Evolutionary conservation across 2,888 invertebrate genomes (phyloP), one percentile per base, ranked within the genome.

Genomic region (Colostygia pectinataria): DNA sequence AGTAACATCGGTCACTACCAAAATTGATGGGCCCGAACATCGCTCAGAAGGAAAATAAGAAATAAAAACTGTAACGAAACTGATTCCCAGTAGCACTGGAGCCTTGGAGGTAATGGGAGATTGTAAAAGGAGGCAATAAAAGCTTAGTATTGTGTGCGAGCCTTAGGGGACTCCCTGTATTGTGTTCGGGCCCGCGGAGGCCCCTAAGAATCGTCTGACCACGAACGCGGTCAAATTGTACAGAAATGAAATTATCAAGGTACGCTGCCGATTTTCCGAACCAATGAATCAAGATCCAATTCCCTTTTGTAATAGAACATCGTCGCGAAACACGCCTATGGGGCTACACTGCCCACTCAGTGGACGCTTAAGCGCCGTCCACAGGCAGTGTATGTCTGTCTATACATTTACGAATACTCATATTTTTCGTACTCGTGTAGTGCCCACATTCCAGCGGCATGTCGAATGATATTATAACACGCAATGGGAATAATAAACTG

Each of bases 201-300:
- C 76, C 81, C 80, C 81, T 79, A 84, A 83, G 86, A 85, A 83
- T 83, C 85, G 87, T 70, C 88, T 83, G 88, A 87, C 88, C 88
- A 85, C 86, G 83, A 82, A 76, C 83, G 83, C 89, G 90, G 87
- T 89, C 90, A 90, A 90, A 90, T 90, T 90, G 90, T 90, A 89
- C 89, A 90, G 90, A 90, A 90, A 90, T 90, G 90, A 89, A 90
- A 90, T 90, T 90, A 90, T 90, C 90, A 90, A 90, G 90, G 90
- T 89, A 89, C 90, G 88, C 80, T 89, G 86, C 87, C 90, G 90
- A 90, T 90, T 90, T 90, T 90, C 90, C 88, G 90, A 86, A 81
- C 90, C 90, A 90, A 90, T 90, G 90, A 90, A 88, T 90, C 90
- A 90, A 87, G 87, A 90, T 90, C 89, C 90, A 89, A 90, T 90